Conservation (phyloP, 1,140 invertebrate species). For the Piezodorus guildinii region DNA sequence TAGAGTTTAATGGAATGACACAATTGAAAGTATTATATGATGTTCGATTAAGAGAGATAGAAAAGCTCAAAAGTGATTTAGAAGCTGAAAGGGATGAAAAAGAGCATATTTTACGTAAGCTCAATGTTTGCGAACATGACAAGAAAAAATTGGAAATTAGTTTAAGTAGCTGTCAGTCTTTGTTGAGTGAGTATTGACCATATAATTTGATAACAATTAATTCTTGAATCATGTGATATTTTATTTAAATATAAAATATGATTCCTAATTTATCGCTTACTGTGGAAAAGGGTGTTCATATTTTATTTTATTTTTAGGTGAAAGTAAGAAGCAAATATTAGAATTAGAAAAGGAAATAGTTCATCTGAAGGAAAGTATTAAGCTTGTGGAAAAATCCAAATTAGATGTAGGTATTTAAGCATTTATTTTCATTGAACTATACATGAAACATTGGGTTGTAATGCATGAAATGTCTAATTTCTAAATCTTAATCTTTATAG, state of each 20-base stretch:
- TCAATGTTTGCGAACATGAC: slow-evolving; percentile 20
- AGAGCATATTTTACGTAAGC: slow-evolving; percentile 14
- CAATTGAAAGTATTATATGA: slow-evolving; percentile 34
- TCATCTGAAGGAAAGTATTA: slow-evolving; percentile 10
- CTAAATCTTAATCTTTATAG: too few species aligned
- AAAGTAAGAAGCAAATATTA: slow-evolving; percentile 11
- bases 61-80: slow-evolving; percentile 31
- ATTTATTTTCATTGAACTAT: background rate
- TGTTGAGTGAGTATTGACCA: slow-evolving; percentile 7
- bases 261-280: background rate
- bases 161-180: slow-evolving; percentile 4
- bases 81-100: slow-evolving; percentile 26
- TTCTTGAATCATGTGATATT: background rate
- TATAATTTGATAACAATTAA: background rate
- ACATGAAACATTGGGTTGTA: too few species aligned
- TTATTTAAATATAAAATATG: too few species aligned
- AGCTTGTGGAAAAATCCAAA: slow-evolving; percentile 12
- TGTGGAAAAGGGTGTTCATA: background rate
- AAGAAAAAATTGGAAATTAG: slow-evolving; percentile 15
- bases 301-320: slow-evolving; percentile 8
- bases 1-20: slow-evolving; percentile 2
- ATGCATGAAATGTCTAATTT: too few species aligned
- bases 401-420: slow-evolving; percentile 10
- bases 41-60: slow-evolving; percentile 32
- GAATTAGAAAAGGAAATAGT: slow-evolving; percentile 17